Base-by-base conservation (phyloP, 1,140 invertebrate genomes). In the Bombus sylvicola region DNA sequence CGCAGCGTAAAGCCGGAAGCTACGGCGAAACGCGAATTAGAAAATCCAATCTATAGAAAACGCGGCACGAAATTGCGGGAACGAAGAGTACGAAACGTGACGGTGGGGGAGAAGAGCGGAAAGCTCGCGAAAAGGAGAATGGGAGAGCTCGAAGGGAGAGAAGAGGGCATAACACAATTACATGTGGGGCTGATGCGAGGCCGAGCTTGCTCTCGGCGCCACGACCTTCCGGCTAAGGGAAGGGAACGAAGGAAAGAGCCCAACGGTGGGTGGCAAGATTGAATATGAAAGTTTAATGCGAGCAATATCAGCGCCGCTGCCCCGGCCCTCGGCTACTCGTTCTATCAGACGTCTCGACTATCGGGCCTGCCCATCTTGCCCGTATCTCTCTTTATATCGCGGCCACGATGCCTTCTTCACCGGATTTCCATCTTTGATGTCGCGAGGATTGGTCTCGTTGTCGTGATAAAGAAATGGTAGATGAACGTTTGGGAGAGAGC, bases 211-310 rank as follows among this genome's bases (percentile, higher is more conserved):
- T 88, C 86, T 81, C 88, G 85, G 80, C 89, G 82, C 69, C 81
- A 76, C 75, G 81, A 85, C 83, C 83, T 84, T 84, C 83, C 76
- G 69, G 81, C 79, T 82, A 85, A 68, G 72, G 82, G 47, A 75
- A 73, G 72, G 77, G 34, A 77, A 72, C 66, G 80, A 66, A 74
- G 62, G 78, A 82, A 71, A 85, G 84, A 87, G 81, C 88, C 92
- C 81, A 92, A 92, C 88, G 91, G 81, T 92, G 92, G 93, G 92
- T 93, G 92, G 92, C 91, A 93, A 93, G 93, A 93, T 93, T 94
- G 93, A 94, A 94, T 94, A 94, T 94, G 93, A 94, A 94, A 94
- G 93, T 94, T 94, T 94, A 94, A 94, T 94, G 93, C 92, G 92
- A 93, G 93, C 92, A 93, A 93, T 93, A 93, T 93, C 92, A 93